These are phyloP conservation scores for Macropis europaea DNA, from an alignment of 2,888 invertebrate species.

Conservation along the genomic window DNA sequence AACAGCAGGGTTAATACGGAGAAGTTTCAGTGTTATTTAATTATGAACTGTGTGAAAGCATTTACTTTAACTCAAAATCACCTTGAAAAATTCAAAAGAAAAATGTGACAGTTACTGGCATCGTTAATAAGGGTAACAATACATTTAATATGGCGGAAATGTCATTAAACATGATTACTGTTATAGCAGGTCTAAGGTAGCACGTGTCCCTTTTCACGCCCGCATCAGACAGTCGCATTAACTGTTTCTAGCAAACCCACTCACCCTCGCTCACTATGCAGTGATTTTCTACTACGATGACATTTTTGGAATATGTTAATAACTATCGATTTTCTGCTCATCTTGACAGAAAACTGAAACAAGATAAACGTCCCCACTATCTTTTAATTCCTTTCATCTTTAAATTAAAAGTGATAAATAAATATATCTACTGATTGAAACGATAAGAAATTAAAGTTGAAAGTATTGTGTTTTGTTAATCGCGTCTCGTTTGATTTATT, in stretches of 20 bases:
- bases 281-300: conserved; percentile 15
- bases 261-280: not conserved
- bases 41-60: not conserved
- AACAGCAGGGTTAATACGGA: too few relatives aligned
- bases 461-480: too few relatives aligned
- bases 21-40: too few relatives aligned
- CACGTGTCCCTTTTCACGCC: conserved; percentile 34
- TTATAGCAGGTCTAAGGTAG: conserved; percentile 36
- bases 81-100: not conserved
- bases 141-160: conserved; percentile 36
- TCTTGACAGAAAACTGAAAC: not conserved
- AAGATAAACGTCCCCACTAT: too few relatives aligned
- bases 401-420: too few relatives aligned
- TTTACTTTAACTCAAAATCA: not conserved
- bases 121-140: conserved; percentile 22
- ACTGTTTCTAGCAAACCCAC: conserved; percentile 32
- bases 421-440: too few relatives aligned
- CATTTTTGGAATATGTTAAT: conserved; percentile 2
- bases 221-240: conserved; percentile 22
- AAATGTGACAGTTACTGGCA: conserved; percentile 12
- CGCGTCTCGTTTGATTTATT: too few relatives aligned
- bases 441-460: not conserved
- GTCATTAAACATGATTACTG: conserved; percentile 37
- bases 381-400: too few relatives aligned
- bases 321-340: conserved; percentile 11